Evolutionary conservation across 2,888 invertebrate genomes (phyloP).

Genomic region (Aspidiotus rigidus): DNA sequence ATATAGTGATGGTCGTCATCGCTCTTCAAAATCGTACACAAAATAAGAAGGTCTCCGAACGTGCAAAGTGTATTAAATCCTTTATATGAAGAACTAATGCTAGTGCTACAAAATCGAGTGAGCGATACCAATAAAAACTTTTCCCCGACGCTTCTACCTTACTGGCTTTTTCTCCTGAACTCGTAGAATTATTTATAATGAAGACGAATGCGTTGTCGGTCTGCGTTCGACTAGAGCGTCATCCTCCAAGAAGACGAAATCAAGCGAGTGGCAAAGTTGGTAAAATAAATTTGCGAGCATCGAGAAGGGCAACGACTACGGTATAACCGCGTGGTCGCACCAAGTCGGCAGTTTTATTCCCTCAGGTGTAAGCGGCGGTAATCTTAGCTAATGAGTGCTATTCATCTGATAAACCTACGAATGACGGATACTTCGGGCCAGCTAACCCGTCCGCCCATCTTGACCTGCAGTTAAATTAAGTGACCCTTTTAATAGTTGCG

Average conservation of each 20-base stretch:
- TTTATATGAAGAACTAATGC: not conserved
- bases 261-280: slow-evolving; percentile 24
- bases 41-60: not conserved
- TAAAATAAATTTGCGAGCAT: slow-evolving; percentile 24
- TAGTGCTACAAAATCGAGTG: not conserved
- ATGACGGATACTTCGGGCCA: slow-evolving; percentile 26
- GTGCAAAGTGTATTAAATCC: slow-evolving; percentile 10
- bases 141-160: slow-evolving; percentile 12
- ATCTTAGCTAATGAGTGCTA: slow-evolving; percentile 33
- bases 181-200: slow-evolving; percentile 11
- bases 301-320: not conserved
- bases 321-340: not conserved
- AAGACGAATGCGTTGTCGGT: slow-evolving; percentile 22
- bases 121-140: not conserved
- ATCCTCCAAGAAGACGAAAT: slow-evolving; percentile 9
- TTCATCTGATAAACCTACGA: slow-evolving; percentile 31
- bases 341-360: slow-evolving; percentile 28
- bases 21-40: not conserved
- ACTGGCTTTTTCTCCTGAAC: slow-evolving; percentile 5
- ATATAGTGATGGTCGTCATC: not conserved
- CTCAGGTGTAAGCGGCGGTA: slow-evolving; percentile 31
- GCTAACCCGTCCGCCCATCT: not conserved
- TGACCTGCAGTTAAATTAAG: not conserved
- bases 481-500: slow-evolving; percentile 1
- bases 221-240: not conserved